Base-by-base conservation (phyloP, 2,797 vertebrate genomes). In the Bucorvus abyssinicus region DNA sequence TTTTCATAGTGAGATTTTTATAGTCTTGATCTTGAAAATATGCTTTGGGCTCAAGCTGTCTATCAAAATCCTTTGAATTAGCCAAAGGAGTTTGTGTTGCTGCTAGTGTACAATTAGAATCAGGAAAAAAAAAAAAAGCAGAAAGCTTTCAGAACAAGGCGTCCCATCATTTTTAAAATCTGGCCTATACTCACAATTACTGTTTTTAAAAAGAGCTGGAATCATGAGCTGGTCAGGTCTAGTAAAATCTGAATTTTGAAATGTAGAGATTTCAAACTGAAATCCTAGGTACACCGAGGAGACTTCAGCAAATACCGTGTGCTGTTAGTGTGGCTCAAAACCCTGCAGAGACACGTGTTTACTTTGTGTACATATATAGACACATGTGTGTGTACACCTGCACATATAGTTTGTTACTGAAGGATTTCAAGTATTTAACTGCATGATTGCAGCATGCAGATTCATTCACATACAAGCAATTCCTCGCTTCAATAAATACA, bases 401-500 rank as follows among this genome's bases (percentile, higher is more conserved):
- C 80, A 34, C 69, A 53, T 17, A 26, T 17, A 32, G 76, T 74
- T 79, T 56, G 29, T 17, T 75, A 20, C 2, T 44, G 53, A 93
- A 89, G 42, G 70, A 91, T 85, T 82, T 71, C 87, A 85, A 69
- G 67, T 70, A 52, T 40, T 90, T 93, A 84, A 90, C 75, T 94
- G 83, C 27, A 61, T 75, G n/a, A n/a, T 9, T 65, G 59, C 32
- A 69, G 56, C 32, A 34, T 23, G 50, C 36, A 82, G 74, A 92
- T 88, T 87, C 50, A 64, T 59, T 50, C 64, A 88, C 14, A 21
- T 34, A 86, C 53, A 93, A 71, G 68, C 38, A 91, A 93, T 80
- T 94, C 63, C 74, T 67, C 88, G 76, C 70, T 97, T 97, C 95
- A 94, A 95, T 95, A 96, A 98, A 97, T 87, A 94, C 61, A 85